Evolutionary conservation across 2,113 vertebrate genomes (phyloP).

Genomic region (Cololabis saira): DNA sequence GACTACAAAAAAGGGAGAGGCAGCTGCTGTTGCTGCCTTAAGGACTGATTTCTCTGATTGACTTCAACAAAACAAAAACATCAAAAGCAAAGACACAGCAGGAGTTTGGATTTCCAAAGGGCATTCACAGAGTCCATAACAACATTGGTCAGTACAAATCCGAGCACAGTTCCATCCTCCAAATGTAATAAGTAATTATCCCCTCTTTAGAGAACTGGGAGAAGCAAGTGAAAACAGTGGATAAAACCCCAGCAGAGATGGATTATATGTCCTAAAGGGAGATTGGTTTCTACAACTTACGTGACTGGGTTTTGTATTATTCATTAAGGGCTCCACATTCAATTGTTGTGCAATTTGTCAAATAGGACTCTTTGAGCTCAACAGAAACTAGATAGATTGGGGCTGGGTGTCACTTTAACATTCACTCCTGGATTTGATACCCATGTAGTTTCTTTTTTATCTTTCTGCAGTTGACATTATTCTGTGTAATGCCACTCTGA

Average conservation of each 20-base stretch:
- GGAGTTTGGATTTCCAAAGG: conserved; percentile 49
- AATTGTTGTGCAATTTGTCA: conserved; percentile 62
- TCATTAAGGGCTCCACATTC: conserved; percentile 59
- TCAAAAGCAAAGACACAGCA: conserved; percentile 55
- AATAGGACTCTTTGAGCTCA: conserved; percentile 45
- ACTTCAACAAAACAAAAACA: conserved; percentile 60
- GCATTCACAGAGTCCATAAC: conserved; percentile 44
- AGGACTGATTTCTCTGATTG: conserved; percentile 54
- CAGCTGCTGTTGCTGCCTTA: conserved; percentile 20
- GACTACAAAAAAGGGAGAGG: conserved; percentile 12
- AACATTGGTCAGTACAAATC: conserved; percentile 61
- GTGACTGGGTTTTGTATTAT: conserved; percentile 62
- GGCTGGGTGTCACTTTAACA: conserved; percentile 57
- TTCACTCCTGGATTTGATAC: conserved; percentile 34
- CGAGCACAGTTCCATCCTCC: conserved; percentile 26
- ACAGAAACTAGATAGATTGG: conserved; percentile 61
- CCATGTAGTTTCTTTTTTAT: background rate
- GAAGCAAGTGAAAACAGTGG: conserved; percentile 40
- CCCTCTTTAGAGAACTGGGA: conserved; percentile 42
- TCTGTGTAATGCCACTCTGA: conserved; percentile 38
- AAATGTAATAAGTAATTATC: conserved; percentile 48
- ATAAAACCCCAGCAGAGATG: conserved; percentile 47
- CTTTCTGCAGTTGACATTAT: conserved; percentile 20
- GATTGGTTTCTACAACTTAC: conserved; percentile 50
- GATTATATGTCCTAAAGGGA: conserved; percentile 56